These are phyloP conservation scores for Tetramorium simillimum DNA, from an alignment of 1,140 invertebrate genomes.

Conservation along the genomic window DNA sequence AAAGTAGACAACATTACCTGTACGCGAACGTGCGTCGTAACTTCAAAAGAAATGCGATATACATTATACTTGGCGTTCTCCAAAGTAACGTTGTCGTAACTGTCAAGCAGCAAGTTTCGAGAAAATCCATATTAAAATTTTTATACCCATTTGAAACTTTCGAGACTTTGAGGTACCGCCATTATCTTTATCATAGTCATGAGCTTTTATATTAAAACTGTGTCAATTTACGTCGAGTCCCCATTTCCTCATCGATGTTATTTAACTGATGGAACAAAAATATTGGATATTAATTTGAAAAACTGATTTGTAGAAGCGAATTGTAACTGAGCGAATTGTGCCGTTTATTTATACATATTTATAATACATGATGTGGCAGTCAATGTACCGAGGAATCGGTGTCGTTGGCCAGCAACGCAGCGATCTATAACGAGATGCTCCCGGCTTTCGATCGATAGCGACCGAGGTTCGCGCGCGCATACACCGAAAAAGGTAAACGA, in stretches of 20 bases:
- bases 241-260: too few relatives aligned
- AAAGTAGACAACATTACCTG: neutral
- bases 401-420: neutral
- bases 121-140: slow-evolving; percentile 3
- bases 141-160: slow-evolving; percentile 2
- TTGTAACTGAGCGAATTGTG: neutral
- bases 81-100: neutral
- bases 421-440: slow-evolving; percentile 14
- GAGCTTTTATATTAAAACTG: neutral
- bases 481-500: neutral
- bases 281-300: neutral
- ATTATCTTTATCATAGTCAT: neutral
- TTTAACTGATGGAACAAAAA: neutral
- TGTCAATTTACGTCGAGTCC: neutral
- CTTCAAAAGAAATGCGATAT: neutral
- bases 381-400: neutral
- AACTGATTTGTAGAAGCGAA: neutral
- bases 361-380: neutral
- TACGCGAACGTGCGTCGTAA: neutral
- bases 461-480: neutral
- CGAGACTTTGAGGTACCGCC: neutral
- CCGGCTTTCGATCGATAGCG: neutral
- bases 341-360: neutral
- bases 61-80: neutral
- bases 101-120: neutral